phyloP scores from a whole-genome alignment of 1,140 invertebrate species.

The Micrasema longulum region DNA sequence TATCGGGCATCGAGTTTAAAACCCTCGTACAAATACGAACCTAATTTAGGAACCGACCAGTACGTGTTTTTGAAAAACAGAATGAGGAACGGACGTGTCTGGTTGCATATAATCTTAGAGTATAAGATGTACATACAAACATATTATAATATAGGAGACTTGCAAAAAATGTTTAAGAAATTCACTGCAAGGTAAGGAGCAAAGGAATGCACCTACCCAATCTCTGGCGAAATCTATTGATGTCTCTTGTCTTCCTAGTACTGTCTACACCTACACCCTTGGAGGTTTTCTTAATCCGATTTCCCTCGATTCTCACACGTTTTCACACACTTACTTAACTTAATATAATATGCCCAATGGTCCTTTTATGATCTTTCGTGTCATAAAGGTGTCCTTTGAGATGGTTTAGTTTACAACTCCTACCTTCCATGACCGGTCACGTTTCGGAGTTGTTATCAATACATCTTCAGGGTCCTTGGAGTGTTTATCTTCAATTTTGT shows the following conservation, averaged over 20 bases:
- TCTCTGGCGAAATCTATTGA: too few relatives aligned
- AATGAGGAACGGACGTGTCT: too few relatives aligned
- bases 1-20: too few relatives aligned
- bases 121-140: too few relatives aligned
- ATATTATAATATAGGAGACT: too few relatives aligned
- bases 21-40: too few relatives aligned
- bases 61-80: too few relatives aligned
- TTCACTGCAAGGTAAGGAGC: conserved; percentile 4
- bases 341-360: neutral
- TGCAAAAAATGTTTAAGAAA: neutral
- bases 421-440: conserved; percentile 27
- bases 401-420: conserved; percentile 14
- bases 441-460: conserved; percentile 1
- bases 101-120: too few relatives aligned
- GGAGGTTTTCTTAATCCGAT: conserved; percentile 33
- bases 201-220: too few relatives aligned
- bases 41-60: too few relatives aligned
- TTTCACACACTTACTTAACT: conserved; percentile 29
- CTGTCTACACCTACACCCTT: conserved; percentile 14
- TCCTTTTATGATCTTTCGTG: conserved; percentile 9
- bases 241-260: neutral
- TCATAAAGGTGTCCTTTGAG: conserved; percentile 27
- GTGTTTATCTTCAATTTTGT: conserved; percentile 22
- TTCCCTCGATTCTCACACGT: conserved; percentile 30
- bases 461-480: neutral